Conservation (phyloP, 1,140 invertebrate species). For the Hermetia illucens region DNA sequence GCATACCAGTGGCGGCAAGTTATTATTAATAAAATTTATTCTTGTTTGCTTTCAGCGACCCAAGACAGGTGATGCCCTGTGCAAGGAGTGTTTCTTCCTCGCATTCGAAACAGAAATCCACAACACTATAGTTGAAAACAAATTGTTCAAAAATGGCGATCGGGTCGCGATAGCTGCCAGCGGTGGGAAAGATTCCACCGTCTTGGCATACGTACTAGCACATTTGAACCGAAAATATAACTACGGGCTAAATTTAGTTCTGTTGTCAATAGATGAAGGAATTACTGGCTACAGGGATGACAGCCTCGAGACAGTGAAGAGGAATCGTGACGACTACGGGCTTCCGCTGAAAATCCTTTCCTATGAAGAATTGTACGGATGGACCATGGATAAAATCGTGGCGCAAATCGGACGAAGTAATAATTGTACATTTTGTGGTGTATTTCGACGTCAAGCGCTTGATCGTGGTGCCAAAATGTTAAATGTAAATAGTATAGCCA, state of each 20-base stretch:
- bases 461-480: conserved; percentile 83
- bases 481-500: conserved; percentile 85
- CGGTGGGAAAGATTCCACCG: conserved; percentile 98
- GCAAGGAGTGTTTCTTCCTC: conserved; percentile 89
- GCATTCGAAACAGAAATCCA: conserved; percentile 96
- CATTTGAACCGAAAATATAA: conserved; percentile 66
- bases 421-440: conserved; percentile 98
- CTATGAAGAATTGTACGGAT: conserved; percentile 97
- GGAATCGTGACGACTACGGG: conserved; percentile 84
- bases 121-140: conserved; percentile 73
- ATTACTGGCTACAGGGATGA: conserved; percentile 98
- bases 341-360: conserved; percentile 93
- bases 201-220: conserved; percentile 69
- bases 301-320: conserved; percentile 91
- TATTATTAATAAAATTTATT: too few relatives aligned
- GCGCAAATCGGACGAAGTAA: conserved; percentile 88
- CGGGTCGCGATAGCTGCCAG: conserved; percentile 92
- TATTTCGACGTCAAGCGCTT: conserved; percentile 89
- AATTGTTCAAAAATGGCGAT: conserved; percentile 74
- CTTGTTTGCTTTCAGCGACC: conserved; percentile 48
- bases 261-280: conserved; percentile 97
- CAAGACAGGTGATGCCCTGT: conserved; percentile 82
- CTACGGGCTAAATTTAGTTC: conserved; percentile 81
- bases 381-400: conserved; percentile 99
- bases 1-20: too few relatives aligned